phyloP scores from a whole-genome alignment of 2,888 invertebrate species.

The Anorthoa munda region DNA sequence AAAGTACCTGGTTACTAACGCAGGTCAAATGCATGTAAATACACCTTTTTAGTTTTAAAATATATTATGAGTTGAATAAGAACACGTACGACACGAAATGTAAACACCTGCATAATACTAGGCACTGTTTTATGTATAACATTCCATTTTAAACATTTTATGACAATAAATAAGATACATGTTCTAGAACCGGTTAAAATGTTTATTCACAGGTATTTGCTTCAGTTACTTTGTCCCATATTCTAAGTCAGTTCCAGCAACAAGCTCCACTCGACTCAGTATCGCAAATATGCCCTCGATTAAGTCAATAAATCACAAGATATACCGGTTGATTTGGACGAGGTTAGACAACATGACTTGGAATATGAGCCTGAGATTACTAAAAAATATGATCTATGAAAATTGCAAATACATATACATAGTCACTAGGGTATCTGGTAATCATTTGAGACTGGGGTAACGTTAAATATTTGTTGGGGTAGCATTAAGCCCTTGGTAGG shows the following conservation, averaged over 20 bases:
- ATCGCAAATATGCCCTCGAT: too few relatives aligned
- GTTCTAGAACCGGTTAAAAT: slow-evolving; percentile 8
- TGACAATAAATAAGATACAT: slow-evolving; percentile 37
- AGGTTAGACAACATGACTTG: too few relatives aligned
- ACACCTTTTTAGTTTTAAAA: slow-evolving; percentile 49
- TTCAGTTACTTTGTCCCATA: background rate
- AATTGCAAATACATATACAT: slow-evolving; percentile 11
- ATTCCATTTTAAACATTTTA: slow-evolving; percentile 56
- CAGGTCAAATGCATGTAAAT: slow-evolving; percentile 61
- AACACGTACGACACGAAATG: slow-evolving; percentile 37
- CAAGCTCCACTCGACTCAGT: too few relatives aligned
- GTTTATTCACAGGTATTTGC: background rate
- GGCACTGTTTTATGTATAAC: slow-evolving; percentile 61
- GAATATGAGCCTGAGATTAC: background rate
- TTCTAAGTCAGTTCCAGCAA: too few relatives aligned
- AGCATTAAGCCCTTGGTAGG: background rate
- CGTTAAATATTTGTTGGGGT: background rate
- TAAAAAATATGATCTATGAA: background rate
- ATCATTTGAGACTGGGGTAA: slow-evolving; percentile 18
- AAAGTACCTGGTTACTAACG: slow-evolving; percentile 50
- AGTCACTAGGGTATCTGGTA: slow-evolving; percentile 7
- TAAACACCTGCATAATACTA: slow-evolving; percentile 64
- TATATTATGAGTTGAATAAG: slow-evolving; percentile 36
- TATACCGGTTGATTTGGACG: too few relatives aligned
- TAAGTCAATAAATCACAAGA: too few relatives aligned